Conservation (phyloP, 2,113 vertebrate species). For the Hydropotes inermis region DNA sequence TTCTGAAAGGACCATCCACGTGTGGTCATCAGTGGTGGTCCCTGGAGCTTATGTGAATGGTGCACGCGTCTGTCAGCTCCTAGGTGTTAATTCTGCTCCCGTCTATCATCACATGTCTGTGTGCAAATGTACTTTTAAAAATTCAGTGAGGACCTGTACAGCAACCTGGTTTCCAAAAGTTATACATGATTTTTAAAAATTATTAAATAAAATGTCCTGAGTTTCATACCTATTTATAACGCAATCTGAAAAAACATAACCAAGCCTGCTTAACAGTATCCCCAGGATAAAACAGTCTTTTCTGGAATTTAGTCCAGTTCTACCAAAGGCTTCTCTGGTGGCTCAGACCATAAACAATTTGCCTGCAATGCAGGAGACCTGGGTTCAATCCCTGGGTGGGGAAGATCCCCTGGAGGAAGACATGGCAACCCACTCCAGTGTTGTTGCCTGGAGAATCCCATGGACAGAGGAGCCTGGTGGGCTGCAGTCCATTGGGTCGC, state of each 20-base stretch:
- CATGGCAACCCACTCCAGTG: background rate
- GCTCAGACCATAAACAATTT: background rate
- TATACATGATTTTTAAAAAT: constrained; percentile 22
- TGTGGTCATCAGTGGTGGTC: rapidly evolving
- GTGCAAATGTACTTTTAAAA: background rate
- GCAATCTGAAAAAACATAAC: background rate
- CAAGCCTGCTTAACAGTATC: constrained; percentile 32
- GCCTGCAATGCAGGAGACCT: background rate
- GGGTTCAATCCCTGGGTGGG: background rate
- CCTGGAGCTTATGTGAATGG: background rate
- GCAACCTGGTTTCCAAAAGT: background rate
- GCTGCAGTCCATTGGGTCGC: background rate
- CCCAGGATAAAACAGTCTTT: constrained; percentile 42
- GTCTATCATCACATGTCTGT: background rate
- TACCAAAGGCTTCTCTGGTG: background rate
- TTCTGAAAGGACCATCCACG: background rate
- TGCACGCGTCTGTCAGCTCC: rapidly evolving
- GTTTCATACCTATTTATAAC: background rate
- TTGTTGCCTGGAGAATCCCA: background rate
- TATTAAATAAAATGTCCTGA: constrained; percentile 59
- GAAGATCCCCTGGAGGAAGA: background rate
- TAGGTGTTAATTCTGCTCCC: too few relatives aligned
- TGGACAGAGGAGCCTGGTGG: background rate
- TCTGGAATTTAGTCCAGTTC: background rate
- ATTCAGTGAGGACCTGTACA: background rate